Percentiles rank a stretch among this genome's conserved stretches.
These are phyloP conservation scores for Acomys russatus DNA, from an alignment of 2,797 vertebrate species.

Conservation along the genomic window DNA sequence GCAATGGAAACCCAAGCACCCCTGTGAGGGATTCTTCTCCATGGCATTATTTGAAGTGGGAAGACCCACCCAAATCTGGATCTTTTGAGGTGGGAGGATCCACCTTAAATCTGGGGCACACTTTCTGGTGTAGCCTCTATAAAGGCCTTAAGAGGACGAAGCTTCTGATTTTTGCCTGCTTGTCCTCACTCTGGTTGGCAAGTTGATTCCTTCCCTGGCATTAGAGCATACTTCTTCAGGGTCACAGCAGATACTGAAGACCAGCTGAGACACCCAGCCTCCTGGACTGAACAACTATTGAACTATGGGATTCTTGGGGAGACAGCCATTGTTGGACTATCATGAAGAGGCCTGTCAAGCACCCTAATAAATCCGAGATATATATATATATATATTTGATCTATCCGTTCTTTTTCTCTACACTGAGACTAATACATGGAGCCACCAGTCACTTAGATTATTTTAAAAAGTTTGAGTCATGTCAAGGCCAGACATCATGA, in stretches of 20 bases:
- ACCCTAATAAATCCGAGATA: not conserved
- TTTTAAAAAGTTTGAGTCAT: not conserved
- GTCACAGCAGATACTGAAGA: not conserved
- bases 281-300: not conserved
- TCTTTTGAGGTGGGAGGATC: not conserved
- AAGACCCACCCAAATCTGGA: not conserved
- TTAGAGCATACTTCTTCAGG: not conserved
- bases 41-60: not conserved
- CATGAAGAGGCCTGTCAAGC: not conserved
- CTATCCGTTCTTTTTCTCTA: not conserved
- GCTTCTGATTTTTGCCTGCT: not conserved
- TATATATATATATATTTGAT: not conserved
- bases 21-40: not conserved
- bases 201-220: not conserved
- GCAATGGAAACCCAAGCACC: not conserved
- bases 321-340: not conserved
- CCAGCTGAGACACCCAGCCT: not conserved
- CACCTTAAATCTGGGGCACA: not conserved
- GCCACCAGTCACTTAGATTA: not conserved
- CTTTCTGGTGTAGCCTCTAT: not conserved
- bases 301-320: not conserved
- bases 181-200: not conserved
- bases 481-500: not conserved
- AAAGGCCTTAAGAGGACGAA: not conserved
- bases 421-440: not conserved